A percentile compares a stretch with the other conserved stretches of the same genome.
Evolutionary conservation across 2,113 vertebrate species (phyloP).

Genomic region (Microcebus jonahi): DNA sequence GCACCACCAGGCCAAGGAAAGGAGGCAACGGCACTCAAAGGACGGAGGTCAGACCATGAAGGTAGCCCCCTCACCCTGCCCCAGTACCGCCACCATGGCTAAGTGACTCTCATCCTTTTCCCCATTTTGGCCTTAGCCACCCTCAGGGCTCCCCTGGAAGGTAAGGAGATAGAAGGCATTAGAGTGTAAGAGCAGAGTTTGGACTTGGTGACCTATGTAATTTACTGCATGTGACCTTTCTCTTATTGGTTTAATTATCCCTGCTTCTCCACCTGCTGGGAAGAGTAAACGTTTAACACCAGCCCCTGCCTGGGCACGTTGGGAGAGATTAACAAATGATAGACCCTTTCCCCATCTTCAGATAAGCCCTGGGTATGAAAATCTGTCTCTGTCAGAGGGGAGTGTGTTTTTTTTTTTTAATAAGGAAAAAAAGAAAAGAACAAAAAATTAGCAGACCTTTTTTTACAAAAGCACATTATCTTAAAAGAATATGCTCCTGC

Average conservation of each 20-base stretch:
- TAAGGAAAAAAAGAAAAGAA: neutral
- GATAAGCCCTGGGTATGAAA: neutral
- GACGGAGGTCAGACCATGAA: neutral
- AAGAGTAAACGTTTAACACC: neutral
- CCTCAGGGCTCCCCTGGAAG: neutral
- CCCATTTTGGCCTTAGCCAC: neutral
- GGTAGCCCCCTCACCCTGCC: neutral
- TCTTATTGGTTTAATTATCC: neutral
- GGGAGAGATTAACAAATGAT: neutral
- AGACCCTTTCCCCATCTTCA: neutral
- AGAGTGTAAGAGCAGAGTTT: neutral
- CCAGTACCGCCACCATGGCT: rapidly evolving
- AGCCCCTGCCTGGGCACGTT: neutral
- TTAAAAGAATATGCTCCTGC: neutral
- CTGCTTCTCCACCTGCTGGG: neutral
- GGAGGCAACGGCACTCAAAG: neutral
- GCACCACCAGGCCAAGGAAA: neutral
- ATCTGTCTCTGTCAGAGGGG: neutral
- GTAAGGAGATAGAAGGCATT: neutral
- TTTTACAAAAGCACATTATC: neutral
- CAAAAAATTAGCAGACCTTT: neutral
- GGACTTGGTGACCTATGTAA: neutral
- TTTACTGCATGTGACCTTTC: neutral
- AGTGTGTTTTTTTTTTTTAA: neutral
- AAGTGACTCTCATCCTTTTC: neutral